Evolutionary conservation across 1,140 invertebrate genomes (phyloP), one percentile per base, ranked within the genome.

Genomic region (Chlorops oryzae): DNA sequence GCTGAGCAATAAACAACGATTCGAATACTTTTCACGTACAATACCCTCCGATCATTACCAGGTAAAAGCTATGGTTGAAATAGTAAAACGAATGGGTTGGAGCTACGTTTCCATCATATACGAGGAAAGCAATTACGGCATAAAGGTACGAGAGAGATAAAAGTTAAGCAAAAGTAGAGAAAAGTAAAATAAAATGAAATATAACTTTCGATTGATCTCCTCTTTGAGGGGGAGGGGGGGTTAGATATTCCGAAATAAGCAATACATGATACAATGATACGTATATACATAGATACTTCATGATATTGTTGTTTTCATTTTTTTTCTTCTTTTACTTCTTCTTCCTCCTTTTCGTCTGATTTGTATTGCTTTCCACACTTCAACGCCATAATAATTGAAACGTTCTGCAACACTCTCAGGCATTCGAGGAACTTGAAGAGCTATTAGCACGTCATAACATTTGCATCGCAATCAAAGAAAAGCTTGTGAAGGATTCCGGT

Each of bases 91-190:
- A 52, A 83, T 96, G 67, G 81, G 82, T 18, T 96, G 93, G 93
- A 91, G 87, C 53, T 97, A 96, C 73, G 86, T 97, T 1, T 95
- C 91, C 21, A 90, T 97, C 43, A 86, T 97, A 45, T 96, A 96
- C 65, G 93, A 97, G 74, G 93, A 97, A 70, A 95, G 91, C 40
- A 96, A 92, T 75, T 97, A 97, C 61, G 93, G 94, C 3, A 91
- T 93, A 37, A 92, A 95, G 84, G 93, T 96, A 72, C 75, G 66
- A n/a, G n/a, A n/a, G n/a, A n/a, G n/a, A n/a, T n/a, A n/a, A n/a
- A n/a, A n/a, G n/a, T n/a, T n/a, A n/a, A n/a, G n/a, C n/a, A n/a
- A n/a, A n/a, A n/a, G n/a, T n/a, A n/a, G n/a, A n/a, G n/a, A n/a
- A n/a, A n/a, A n/a, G n/a, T n/a, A n/a, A n/a, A n/a, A n/a, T n/a